Evolutionary conservation across 2,797 vertebrate genomes (phyloP).

Genomic region (Myotis myotis): DNA sequence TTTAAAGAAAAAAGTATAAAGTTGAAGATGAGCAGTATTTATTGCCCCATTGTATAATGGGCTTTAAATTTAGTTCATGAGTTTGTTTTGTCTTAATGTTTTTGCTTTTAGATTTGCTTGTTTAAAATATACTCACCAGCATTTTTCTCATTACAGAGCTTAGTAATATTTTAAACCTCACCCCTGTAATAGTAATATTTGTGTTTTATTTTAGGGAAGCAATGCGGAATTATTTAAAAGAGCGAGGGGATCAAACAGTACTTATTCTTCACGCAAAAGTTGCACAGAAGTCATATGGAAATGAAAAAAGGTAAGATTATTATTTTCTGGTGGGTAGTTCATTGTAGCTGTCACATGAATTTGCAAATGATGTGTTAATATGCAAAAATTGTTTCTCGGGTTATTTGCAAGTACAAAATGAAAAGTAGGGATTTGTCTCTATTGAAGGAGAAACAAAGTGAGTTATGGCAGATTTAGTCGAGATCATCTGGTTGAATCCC

Average conservation of each 20-base stretch:
- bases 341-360: constrained; percentile 7
- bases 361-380: constrained; percentile 20
- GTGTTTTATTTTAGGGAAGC: constrained; percentile 91
- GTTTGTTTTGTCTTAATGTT: constrained; percentile 1
- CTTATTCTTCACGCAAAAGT: constrained; percentile 99
- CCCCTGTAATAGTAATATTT: constrained; percentile 56
- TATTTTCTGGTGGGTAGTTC: neutral
- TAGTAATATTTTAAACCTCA: constrained; percentile 25
- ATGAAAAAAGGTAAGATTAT: constrained; percentile 93
- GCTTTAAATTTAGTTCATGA: neutral
- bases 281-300: constrained; percentile 98
- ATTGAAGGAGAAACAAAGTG: neutral
- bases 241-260: constrained; percentile 98
- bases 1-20: neutral
- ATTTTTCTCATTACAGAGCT: neutral
- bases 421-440: neutral
- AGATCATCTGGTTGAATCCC: neutral
- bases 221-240: constrained; percentile 99
- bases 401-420: neutral
- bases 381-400: neutral
- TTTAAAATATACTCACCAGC: constrained; percentile 32
- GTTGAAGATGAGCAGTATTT: neutral
- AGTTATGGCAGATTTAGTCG: neutral
- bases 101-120: constrained; percentile 42
- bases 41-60: neutral